phyloP scores from a whole-genome alignment of 2,797 vertebrate species.

The Oreonectes daqikongensis region DNA sequence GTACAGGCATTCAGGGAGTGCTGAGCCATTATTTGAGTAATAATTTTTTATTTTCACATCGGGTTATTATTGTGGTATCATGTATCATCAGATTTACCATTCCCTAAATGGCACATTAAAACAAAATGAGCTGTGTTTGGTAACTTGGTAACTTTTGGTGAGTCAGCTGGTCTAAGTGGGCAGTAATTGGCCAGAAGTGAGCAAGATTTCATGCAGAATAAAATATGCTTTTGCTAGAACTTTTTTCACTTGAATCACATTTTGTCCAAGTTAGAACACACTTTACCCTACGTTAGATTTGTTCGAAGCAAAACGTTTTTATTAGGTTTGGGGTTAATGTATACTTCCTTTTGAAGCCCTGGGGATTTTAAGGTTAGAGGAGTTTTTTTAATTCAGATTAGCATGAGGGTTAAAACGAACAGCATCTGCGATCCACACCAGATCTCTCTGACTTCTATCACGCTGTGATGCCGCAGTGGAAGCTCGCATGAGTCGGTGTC shows the following conservation, averaged over 20 bases:
- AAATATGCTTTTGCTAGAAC: neutral
- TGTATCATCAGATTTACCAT: neutral
- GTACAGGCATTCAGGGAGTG: neutral
- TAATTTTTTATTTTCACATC: neutral
- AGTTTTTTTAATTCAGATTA: slow-evolving; percentile 38
- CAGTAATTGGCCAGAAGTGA: slow-evolving; percentile 1
- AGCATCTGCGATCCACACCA: slow-evolving; percentile 29
- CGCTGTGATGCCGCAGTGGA: slow-evolving; percentile 37
- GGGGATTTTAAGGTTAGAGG: slow-evolving; percentile 32
- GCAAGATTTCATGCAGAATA: neutral
- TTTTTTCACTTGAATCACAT: neutral
- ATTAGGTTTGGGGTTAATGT: neutral
- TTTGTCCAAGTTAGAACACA: neutral
- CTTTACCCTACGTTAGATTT: neutral
- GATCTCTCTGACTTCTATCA: slow-evolving; percentile 32
- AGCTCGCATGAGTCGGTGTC: slow-evolving; percentile 37
- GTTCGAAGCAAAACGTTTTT: neutral
- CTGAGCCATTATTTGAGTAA: neutral
- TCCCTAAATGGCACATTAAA: neutral
- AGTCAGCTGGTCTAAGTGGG: neutral
- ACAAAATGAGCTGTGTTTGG: neutral
- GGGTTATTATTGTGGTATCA: neutral
- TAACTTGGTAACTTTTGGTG: neutral
- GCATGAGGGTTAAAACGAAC: slow-evolving; percentile 41
- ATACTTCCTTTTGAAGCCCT: neutral